Evolutionary conservation across 1,140 invertebrate species (phyloP).

Genomic region (Branchinecta lynchi): DNA sequence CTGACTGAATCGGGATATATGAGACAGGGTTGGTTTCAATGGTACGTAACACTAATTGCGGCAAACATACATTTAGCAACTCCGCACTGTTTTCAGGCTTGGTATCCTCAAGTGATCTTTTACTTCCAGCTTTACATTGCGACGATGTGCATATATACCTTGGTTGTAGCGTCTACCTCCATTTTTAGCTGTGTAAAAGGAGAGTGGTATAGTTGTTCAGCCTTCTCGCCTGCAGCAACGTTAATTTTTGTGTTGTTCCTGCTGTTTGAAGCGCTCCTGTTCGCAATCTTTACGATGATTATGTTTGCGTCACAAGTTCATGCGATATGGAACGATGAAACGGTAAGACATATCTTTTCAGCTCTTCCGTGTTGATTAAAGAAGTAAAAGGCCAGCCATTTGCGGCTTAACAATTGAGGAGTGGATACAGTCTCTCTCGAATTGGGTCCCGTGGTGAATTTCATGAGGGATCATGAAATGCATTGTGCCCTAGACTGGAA

Average conservation of each 20-base stretch:
- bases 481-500: too few species aligned
- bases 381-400: background rate
- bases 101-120: background rate
- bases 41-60: too few species aligned
- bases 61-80: too few species aligned
- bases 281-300: slow-evolving; percentile 94
- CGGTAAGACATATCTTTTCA: slow-evolving; percentile 42
- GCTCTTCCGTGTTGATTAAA: background rate
- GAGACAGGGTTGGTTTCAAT: too few species aligned
- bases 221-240: slow-evolving; percentile 83
- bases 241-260: slow-evolving; percentile 89
- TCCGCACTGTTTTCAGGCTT: too few species aligned
- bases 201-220: slow-evolving; percentile 88
- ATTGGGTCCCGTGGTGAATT: too few species aligned
- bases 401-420: too few species aligned
- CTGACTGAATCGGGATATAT: too few species aligned
- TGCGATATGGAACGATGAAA: slow-evolving; percentile 97
- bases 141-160: slow-evolving; percentile 78
- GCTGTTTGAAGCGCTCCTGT: slow-evolving; percentile 88
- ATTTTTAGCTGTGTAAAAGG: slow-evolving; percentile 81
- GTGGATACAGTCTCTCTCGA: too few species aligned
- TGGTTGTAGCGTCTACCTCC: slow-evolving; percentile 80
- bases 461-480: too few species aligned
- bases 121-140: slow-evolving; percentile 95
- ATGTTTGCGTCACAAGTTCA: slow-evolving; percentile 96